Evolutionary conservation across 2,888 invertebrate species (phyloP), one percentile per base, ranked within the genome.

Genomic region (Argynnis bischoffii): DNA sequence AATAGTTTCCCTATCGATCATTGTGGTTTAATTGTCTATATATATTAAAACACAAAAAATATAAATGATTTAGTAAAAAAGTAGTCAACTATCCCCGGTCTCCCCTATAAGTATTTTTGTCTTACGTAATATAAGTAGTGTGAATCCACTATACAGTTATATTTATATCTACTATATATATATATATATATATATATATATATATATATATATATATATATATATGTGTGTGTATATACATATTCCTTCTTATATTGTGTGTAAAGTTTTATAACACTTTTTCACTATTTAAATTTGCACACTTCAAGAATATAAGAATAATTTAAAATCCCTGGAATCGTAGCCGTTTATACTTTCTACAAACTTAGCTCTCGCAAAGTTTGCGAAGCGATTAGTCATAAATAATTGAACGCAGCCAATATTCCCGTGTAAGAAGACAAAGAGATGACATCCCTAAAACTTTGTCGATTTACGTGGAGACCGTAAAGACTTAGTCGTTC

Each of bases 381-480:
- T 84, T 77, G 75, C 72, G 77, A 80, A 86, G 84, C 86, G 86
- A 87, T 88, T 89, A 87, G 85, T 85, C 85, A 86, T 89, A 86
- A 88, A 89, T 89, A 86, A 89, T 87, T 84, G 85, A 88, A 85
- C 84, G 81, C 82, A 82, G 81, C 84, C 86, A 82, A 88, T 89
- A 87, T 88, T 87, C 83, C 82, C 81, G 81, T 83, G 81, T 84
- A 82, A 85, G 83, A 81, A 87, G 80, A 88, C 89, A 87, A 89
- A 88, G 88, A 87, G 85, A 85, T 85, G 85, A 85, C 86, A 85
- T 84, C 83, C 83, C 85, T 81, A 81, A 88, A 92, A 91, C 89
- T 90, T 90, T 86, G 85, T 85, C 88, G 88, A 88, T 90, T 90
- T 89, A 83, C 86, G 80, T 83, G 78, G 85, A 84, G 83, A 86